Percentiles rank a stretch among this genome's conserved stretches.
Conservation (phyloP, 2,113 vertebrate genomes). For the Pimephales promelas region DNA sequence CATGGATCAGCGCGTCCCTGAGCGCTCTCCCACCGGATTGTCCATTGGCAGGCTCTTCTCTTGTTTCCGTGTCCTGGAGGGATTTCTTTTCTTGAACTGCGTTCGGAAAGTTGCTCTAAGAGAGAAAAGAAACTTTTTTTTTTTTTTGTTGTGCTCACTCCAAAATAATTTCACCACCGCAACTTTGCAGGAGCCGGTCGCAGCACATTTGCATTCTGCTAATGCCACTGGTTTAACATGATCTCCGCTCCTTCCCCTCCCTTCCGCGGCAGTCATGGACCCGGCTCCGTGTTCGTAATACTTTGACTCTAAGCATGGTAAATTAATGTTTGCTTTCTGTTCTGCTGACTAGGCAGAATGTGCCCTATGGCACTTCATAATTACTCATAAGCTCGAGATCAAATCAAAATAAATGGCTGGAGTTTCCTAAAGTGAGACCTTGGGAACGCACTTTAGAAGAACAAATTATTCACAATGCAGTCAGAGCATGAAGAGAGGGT, state of each 20-base stretch:
- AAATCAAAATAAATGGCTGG: constrained; percentile 69
- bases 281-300: constrained; percentile 37
- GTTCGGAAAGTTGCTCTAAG: constrained; percentile 47
- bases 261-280: constrained; percentile 27
- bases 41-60: constrained; percentile 41
- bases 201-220: constrained; percentile 65
- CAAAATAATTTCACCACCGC: constrained; percentile 27
- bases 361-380: constrained; percentile 66
- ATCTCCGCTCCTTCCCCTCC: constrained; percentile 47
- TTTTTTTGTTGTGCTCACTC: constrained; percentile 27
- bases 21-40: constrained; percentile 41
- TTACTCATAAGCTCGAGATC: constrained; percentile 68
- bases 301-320: constrained; percentile 63
- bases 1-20: constrained; percentile 37
- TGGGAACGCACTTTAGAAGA: constrained; percentile 42
- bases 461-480: constrained; percentile 52
- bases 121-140: constrained; percentile 48
- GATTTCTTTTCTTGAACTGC: constrained; percentile 46
- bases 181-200: constrained; percentile 11
- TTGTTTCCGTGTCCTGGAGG: constrained; percentile 41
- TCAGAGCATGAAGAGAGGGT: constrained; percentile 30
- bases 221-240: constrained; percentile 56
- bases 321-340: constrained; percentile 67
- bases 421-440: constrained; percentile 57
- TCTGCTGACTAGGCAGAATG: constrained; percentile 58